Base-by-base conservation (phyloP, 2,888 invertebrate species). In the Idaea aversata region DNA sequence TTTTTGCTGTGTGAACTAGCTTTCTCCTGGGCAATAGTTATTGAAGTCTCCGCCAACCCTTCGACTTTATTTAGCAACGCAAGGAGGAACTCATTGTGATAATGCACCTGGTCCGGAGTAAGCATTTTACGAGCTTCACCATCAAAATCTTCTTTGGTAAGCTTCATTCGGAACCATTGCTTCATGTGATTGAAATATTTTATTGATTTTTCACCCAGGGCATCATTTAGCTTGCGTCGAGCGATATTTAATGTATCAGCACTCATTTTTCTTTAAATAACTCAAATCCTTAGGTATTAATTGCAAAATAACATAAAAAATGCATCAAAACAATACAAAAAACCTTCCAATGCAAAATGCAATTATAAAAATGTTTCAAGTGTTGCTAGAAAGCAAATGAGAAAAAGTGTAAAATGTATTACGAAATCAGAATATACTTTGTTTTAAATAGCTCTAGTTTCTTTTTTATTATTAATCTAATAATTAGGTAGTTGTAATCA, bases 131-230 rank as follows among this genome's bases (percentile, higher is more conserved):
- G 93, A 5, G 97, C 96, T 88, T 96, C 96, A 15, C 89, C 85
- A 78, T 98, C 97, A 83, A 98, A 98, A 77, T 97, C 96, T 81
- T 97, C 96, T 83, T 97, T 97, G 0, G 96, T 95, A 68, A 96
- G 94, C 87, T 97, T 94, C 83, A 94, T 94, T 64, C 94, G 93
- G 77, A 97, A 97, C 96, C 96, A 97, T 63, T 95, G 93, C 74
- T 96, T 96, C 94, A 97, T 94, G 73, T 96, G 94, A 62, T 93
- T 93, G 75, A 96, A 95, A 83, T 97, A 97, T 83, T 94, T 93
- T 67, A 94, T 94, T 3, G 94, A 91, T 83, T 95, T 95, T 63
- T 96, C 96, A 7, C 95, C 95, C 6, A 97, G 86, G 0, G 94
- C 94, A 16, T 94, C 92, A 67, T 95, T 94, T 60, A 96, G 86